phyloP scores from a whole-genome alignment of 2,888 invertebrate genomes.

The Thereva nobilitata region DNA sequence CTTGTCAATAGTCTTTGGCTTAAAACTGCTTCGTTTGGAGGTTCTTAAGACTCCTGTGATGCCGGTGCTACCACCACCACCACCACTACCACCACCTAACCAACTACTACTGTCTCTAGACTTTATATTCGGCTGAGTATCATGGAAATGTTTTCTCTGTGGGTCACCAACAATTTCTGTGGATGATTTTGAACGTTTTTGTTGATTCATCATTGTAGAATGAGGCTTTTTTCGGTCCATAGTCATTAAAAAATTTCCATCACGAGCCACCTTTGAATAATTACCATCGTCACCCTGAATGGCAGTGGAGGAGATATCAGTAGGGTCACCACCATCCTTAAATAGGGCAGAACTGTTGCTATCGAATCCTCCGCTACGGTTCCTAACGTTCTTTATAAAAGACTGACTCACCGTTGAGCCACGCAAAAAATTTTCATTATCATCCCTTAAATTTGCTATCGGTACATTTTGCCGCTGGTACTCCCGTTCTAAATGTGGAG shows the following conservation, averaged over 20 bases:
- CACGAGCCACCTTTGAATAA: constrained; percentile 14
- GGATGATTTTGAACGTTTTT: constrained; percentile 52
- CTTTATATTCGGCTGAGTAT: not conserved
- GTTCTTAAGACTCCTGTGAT: constrained; percentile 31
- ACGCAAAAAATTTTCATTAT: constrained; percentile 53
- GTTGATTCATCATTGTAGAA: constrained; percentile 32
- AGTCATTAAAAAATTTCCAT: constrained; percentile 29
- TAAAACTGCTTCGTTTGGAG: constrained; percentile 33
- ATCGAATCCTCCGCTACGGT: not conserved
- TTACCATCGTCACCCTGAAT: constrained; percentile 4
- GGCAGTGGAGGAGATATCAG: constrained; percentile 2
- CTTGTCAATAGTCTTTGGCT: constrained; percentile 38
- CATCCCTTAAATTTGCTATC: constrained; percentile 36
- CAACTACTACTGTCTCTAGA: not conserved
- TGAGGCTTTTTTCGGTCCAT: constrained; percentile 15
- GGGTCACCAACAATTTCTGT: constrained; percentile 53
- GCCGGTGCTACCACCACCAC: not conserved
- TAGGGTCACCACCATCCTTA: not conserved
- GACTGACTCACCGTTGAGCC: constrained; percentile 57
- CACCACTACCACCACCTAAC: constrained; percentile 8
- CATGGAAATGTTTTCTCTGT: constrained; percentile 33
- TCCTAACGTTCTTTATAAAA: constrained; percentile 50
- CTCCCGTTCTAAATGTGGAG: not conserved
- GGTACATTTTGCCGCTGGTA: constrained; percentile 11
- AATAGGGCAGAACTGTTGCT: not conserved